A percentile compares a stretch with the other conserved stretches of the same genome.
These are phyloP conservation scores for Drosophila kikkawai DNA, from an alignment of 1,140 invertebrate genomes.

Conservation along the genomic window DNA sequence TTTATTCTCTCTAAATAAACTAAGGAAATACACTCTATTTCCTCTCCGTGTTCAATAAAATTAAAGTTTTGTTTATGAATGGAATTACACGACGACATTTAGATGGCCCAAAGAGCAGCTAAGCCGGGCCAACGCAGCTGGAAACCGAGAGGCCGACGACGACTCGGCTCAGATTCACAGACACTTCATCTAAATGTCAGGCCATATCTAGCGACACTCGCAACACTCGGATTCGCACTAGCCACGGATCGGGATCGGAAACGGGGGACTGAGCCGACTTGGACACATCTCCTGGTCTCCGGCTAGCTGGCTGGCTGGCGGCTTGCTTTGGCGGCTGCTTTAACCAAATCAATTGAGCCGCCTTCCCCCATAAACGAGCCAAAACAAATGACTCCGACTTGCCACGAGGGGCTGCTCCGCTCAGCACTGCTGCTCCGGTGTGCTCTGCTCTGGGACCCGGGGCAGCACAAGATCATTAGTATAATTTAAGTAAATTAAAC, in stretches of 20 bases:
- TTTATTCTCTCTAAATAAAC: background rate
- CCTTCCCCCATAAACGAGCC: slow-evolving; percentile 76
- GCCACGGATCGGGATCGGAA: slow-evolving; percentile 10
- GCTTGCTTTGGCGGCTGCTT: slow-evolving; percentile 79
- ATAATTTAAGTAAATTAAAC: slow-evolving; percentile 85
- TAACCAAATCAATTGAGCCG: slow-evolving; percentile 82
- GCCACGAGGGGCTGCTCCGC: slow-evolving; percentile 33
- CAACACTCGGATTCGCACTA: slow-evolving; percentile 72
- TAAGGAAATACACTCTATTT: background rate
- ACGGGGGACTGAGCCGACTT: slow-evolving; percentile 19
- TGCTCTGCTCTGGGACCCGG: slow-evolving; percentile 36
- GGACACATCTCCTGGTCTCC: slow-evolving; percentile 26
- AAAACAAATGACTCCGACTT: slow-evolving; percentile 75
- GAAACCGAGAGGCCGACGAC: slow-evolving; percentile 42
- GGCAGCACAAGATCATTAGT: slow-evolving; percentile 81
- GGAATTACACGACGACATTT: slow-evolving; percentile 70
- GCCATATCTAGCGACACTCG: slow-evolving; percentile 82
- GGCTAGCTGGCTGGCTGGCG: slow-evolving; percentile 52
- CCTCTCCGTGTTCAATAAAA: slow-evolving; percentile 63
- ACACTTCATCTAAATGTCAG: slow-evolving; percentile 85
- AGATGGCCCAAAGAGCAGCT: slow-evolving; percentile 47
- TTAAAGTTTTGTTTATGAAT: slow-evolving; percentile 85
- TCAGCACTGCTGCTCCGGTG: slow-evolving; percentile 3
- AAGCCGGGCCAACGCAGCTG: slow-evolving; percentile 63
- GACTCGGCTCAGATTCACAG: slow-evolving; percentile 75